Base-by-base conservation (phyloP, 2,113 vertebrate genomes). In the Xiphorhynchus elegans region DNA sequence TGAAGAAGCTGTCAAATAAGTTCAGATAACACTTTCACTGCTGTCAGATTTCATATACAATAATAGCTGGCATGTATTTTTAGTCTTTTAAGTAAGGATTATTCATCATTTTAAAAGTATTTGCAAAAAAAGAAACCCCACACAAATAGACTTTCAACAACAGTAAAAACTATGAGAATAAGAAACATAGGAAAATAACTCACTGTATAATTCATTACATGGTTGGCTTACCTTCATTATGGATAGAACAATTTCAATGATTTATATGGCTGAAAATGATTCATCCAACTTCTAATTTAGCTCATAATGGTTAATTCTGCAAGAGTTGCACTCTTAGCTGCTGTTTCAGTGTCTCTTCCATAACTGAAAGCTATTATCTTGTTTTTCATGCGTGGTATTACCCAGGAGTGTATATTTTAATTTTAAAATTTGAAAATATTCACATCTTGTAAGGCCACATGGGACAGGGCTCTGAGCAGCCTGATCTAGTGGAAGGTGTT, bases 71-170 rank as follows among this genome's bases (percentile, higher is more conserved):
- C 33, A 20, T 53, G 55, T 87, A 73, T 83, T 89, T 93, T 96
- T 85, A 93, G 89, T 69, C 74, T 89, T 84, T 68, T 21, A 79
- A 89, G 66, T 91, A 82, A 92, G 83, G 73, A 91, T 81, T 89
- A 89, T 55, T 87, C 73, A 94, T 91, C 2, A 82, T 84, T 95
- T 95, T 33, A 39, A n/a, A 91, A 90, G 19, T 79, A 87, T 81
- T 89, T 78, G 56, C 3, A 35, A 70, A 91, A 89, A 29, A 18
- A 29, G 21, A 13, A 7, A 10, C 13, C 23, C 37, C 46, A 10
- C 35, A 58, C 33, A 86, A 90, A 74, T 25, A 47, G 39, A 58
- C 56, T 84, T 94, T 81, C 25, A 81, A 44, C 42, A 93, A 26
- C 55, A 78, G 35, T 56, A 60, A 49, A 91, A 93, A 77, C 47